Conservation (phyloP, 2,888 invertebrate genomes). For the Tridacna crocea region DNA sequence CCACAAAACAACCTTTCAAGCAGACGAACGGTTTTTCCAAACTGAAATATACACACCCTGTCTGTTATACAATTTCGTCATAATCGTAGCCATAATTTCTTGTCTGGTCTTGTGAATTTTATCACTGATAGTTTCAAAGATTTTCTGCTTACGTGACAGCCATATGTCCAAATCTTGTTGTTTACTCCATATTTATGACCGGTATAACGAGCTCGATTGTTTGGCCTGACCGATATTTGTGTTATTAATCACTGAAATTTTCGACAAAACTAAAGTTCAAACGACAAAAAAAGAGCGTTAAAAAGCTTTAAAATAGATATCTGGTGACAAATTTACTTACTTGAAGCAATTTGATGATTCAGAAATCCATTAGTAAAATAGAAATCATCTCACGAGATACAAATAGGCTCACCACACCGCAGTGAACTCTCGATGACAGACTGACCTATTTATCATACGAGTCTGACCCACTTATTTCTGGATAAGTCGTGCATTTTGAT, state of each 20-base stretch:
- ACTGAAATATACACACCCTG: too few species aligned
- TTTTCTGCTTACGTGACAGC: not conserved
- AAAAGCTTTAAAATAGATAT: not conserved
- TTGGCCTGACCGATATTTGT: constrained; percentile 10
- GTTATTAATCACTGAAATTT: not conserved
- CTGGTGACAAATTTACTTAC: not conserved
- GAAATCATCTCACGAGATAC: not conserved
- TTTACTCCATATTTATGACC: constrained; percentile 35
- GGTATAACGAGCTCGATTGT: constrained; percentile 8
- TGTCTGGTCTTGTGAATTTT: too few species aligned
- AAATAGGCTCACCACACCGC: constrained; percentile 53
- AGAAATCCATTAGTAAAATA: constrained; percentile 12
- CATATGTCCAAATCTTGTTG: constrained; percentile 25
- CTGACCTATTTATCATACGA: constrained; percentile 73
- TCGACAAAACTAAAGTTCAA: not conserved
- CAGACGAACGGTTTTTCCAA: too few species aligned
- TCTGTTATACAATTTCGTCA: too few species aligned
- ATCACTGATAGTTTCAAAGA: too few species aligned
- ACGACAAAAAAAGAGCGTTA: not conserved
- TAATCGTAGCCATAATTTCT: too few species aligned
- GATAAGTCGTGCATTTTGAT: constrained; percentile 41
- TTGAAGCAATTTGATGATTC: not conserved
- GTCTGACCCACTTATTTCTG: constrained; percentile 53
- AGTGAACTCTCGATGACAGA: constrained; percentile 74
- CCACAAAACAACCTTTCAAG: not conserved